Base-by-base conservation (phyloP, 2,797 vertebrate genomes). In the Cossypha dichroa region DNA sequence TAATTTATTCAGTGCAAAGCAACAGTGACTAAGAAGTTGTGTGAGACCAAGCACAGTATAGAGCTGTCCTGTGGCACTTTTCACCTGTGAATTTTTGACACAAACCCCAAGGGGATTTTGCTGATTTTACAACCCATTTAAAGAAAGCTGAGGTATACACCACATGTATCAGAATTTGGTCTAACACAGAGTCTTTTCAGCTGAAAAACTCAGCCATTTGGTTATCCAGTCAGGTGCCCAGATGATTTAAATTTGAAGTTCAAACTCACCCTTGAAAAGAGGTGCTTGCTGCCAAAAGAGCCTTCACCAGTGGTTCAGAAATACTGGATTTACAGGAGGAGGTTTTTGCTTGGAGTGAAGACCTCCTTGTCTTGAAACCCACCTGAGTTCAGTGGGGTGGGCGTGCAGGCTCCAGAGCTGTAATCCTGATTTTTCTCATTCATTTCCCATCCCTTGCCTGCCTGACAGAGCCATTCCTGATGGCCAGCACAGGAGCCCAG, bases 151-250 rank as follows among this genome's bases (percentile, higher is more conserved):
- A 70, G 62, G 49, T 6, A 9, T 10, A 4, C 1, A 1, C 21
- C 4, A 16, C 0, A 3, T 10, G 25, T 11, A 15, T 23, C 28
- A 45, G 51, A 46, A 43, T 5, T 21, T 19, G 11, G 10, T 29
- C 10, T 77, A 56, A 54, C 38, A 25, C 23, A 6, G 28, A 19
- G 9, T 4, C 11, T 34, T 51, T 73, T 20, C 69, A 77, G 31
- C 64, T 48, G 46, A 48, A 73, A 31, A 59, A 10, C 43, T 15
- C 2, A 68, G 82, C 17, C 14, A 26, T 56, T 55, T 31, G 13
- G 22, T 67, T 85, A 43, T 18, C 31, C 55, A 46, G 63, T 68
- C 85, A 83, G 54, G n/a, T 31, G 26, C 38, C 8, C 5, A 52
- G 21, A n/a, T 20, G 11, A 51, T 55, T 79, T 74, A 63, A 55